A percentile compares a stretch with the other conserved stretches of the same genome.
These are phyloP conservation scores for Barnardius zonarius DNA, from an alignment of 2,113 vertebrate genomes.

Conservation along the genomic window DNA sequence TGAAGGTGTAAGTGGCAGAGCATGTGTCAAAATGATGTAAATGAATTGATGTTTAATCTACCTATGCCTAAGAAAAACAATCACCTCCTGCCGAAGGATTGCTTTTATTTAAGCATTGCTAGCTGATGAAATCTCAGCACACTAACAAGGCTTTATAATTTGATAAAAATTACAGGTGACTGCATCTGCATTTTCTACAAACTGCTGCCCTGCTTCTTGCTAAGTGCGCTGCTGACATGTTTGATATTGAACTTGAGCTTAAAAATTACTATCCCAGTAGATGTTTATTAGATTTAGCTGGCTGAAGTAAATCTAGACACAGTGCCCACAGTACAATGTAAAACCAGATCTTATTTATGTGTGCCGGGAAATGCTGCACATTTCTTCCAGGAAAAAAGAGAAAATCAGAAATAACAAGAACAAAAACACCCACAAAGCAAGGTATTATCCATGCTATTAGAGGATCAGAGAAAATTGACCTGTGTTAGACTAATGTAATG, in stretches of 20 bases:
- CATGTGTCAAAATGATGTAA: neutral
- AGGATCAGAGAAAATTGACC: constrained; percentile 50
- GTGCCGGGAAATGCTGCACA: constrained; percentile 67
- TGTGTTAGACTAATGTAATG: constrained; percentile 62
- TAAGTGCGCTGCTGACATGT: constrained; percentile 68
- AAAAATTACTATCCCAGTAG: constrained; percentile 68
- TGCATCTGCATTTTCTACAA: constrained; percentile 61
- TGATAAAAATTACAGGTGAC: constrained; percentile 51
- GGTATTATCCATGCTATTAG: constrained; percentile 59
- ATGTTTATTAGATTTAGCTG: constrained; percentile 72
- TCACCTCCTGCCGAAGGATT: constrained; percentile 14
- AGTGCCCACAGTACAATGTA: constrained; percentile 31
- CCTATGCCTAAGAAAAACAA: constrained; percentile 19
- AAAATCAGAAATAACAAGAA: constrained; percentile 56
- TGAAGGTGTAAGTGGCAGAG: neutral
- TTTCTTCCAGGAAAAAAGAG: constrained; percentile 68
- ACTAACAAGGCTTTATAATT: constrained; percentile 54
- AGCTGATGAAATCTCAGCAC: constrained; percentile 52
- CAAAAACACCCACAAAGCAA: constrained; percentile 56
- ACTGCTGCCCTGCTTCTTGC: constrained; percentile 51
- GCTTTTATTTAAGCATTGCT: constrained; percentile 28
- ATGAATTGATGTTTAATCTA: constrained; percentile 41
- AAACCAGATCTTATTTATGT: constrained; percentile 69
- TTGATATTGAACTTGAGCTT: constrained; percentile 71
- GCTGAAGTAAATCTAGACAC: constrained; percentile 65